Conservation (phyloP, 2,888 invertebrate genomes). For the Troides helena region DNA sequence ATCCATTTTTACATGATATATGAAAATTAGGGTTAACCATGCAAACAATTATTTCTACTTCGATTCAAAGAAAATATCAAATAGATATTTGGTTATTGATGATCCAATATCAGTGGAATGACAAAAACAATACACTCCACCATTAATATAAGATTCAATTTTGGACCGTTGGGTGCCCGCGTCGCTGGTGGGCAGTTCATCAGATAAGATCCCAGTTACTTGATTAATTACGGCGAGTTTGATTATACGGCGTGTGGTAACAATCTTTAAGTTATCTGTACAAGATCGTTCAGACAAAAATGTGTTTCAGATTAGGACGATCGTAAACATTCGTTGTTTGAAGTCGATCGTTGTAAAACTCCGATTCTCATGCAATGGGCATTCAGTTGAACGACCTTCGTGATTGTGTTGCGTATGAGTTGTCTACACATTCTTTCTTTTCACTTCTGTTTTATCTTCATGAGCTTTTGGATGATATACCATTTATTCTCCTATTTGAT, state of each 20-base stretch:
- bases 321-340: slow-evolving; percentile 36
- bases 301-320: slow-evolving; percentile 37
- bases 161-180: slow-evolving; percentile 29
- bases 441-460: background rate
- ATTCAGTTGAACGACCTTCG: background rate
- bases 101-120: slow-evolving; percentile 1
- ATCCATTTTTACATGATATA: too few species aligned
- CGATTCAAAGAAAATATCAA: background rate
- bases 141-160: slow-evolving; percentile 18
- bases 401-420: slow-evolving; percentile 1
- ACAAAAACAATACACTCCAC: slow-evolving; percentile 25
- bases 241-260: slow-evolving; percentile 54
- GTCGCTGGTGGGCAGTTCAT: slow-evolving; percentile 61
- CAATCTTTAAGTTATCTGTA: slow-evolving; percentile 50
- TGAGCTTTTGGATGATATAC: background rate
- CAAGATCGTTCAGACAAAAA: slow-evolving; percentile 47
- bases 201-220: slow-evolving; percentile 50
- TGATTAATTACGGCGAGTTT: slow-evolving; percentile 62
- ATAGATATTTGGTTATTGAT: slow-evolving; percentile 17
- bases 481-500: too few species aligned
- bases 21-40: too few species aligned
- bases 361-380: slow-evolving; percentile 3
- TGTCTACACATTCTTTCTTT: background rate
- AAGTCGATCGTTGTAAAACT: slow-evolving; percentile 10
- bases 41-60: background rate